Percentiles rank a stretch among this genome's conserved stretches.
Conservation (phyloP, 2,797 vertebrate genomes). For the Fratercula arctica region DNA sequence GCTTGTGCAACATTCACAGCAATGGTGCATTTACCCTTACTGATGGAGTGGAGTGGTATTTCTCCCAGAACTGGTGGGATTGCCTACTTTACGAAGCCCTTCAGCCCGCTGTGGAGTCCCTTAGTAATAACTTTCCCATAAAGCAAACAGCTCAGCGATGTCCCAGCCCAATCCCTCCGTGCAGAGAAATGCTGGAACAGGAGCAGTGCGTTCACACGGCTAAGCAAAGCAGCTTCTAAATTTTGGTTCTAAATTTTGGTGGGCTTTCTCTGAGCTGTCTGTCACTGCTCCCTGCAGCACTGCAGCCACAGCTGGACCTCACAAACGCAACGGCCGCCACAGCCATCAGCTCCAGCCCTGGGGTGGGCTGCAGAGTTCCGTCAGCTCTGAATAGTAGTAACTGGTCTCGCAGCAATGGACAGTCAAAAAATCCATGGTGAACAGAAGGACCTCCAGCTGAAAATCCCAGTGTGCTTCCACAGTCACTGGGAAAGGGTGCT, state of each 20-base stretch:
- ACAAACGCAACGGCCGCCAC: background rate
- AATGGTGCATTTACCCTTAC: background rate
- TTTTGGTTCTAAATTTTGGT: background rate
- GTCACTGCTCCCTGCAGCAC: background rate
- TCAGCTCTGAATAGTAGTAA: background rate
- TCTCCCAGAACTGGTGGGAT: background rate
- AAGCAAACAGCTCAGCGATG: background rate
- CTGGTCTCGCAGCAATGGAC: background rate
- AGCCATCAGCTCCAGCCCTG: background rate
- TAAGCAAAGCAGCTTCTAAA: background rate
- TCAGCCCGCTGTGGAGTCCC: background rate
- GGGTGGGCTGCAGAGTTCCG: background rate
- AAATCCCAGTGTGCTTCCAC: background rate
- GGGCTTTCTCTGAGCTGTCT: background rate
- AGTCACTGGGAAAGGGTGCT: background rate
- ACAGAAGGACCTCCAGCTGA: background rate
- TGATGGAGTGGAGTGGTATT: background rate
- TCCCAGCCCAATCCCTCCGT: background rate
- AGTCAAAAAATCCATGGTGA: background rate
- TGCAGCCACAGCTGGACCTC: background rate
- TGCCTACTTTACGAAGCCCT: background rate
- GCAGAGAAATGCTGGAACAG: background rate
- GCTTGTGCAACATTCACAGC: background rate
- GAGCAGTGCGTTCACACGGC: background rate
- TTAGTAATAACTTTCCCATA: background rate